Evolutionary conservation across 2,113 vertebrate species (phyloP).

Genomic region (Crotalus viridis): DNA sequence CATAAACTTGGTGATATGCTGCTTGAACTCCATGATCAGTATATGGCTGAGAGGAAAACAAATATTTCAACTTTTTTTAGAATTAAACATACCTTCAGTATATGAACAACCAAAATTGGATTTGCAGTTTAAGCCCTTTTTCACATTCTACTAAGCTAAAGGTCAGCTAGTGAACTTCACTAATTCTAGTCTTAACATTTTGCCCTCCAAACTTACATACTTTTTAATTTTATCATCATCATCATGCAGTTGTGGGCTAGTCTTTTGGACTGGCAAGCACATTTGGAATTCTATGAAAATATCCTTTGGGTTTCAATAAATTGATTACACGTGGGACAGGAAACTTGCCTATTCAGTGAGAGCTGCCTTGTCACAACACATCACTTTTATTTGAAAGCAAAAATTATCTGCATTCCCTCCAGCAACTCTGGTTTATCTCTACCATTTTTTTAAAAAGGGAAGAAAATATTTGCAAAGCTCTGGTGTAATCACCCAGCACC

Average conservation of each 20-base stretch:
- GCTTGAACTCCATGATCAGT: conserved; percentile 72
- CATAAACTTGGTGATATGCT: conserved; percentile 66
- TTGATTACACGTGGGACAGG: background rate
- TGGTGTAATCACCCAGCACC: background rate
- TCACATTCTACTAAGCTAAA: background rate
- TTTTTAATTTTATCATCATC: background rate
- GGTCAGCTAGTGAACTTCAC: background rate
- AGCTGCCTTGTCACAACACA: background rate
- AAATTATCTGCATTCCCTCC: background rate
- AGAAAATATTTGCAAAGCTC: background rate
- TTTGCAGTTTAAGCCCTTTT: background rate
- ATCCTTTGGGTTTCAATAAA: background rate
- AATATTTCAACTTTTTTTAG: background rate
- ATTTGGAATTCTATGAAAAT: background rate
- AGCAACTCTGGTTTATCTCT: background rate
- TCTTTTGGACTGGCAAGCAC: background rate
- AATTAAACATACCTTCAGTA: background rate
- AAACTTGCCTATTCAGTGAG: background rate
- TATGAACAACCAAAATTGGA: background rate
- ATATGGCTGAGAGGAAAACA: conserved; percentile 62
- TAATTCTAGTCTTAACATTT: background rate
- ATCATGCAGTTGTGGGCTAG: background rate
- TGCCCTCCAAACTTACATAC: background rate
- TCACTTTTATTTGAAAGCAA: background rate
- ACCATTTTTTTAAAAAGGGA: background rate